Base-by-base conservation (phyloP, 2,888 invertebrate genomes). In the Artemia sp. region DNA sequence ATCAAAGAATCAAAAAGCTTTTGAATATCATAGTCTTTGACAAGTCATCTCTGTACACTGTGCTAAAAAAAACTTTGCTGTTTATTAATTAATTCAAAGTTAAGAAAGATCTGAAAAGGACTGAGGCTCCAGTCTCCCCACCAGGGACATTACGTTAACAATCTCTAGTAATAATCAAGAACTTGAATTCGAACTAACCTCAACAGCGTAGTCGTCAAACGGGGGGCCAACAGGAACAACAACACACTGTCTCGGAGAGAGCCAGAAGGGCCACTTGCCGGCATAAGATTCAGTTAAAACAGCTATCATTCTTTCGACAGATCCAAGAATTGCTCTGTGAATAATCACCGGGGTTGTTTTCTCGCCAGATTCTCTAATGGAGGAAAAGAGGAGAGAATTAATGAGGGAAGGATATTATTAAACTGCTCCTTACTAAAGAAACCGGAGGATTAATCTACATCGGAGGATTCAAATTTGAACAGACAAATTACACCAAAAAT, bases 251-350 rank as follows among this genome's bases (percentile, higher is more conserved):
- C 95, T 81, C 3, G 98, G 98, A 1, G 95, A 96, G 67, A 98
- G 78, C 98, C 98, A 98, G 83, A 98, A 95, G 10, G 98, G 98
- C 97, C 98, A 98, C 81, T 97, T 97, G 73, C 98, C 98, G 14
- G 90, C 97, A 80, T 88, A 98, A 73, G 88, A 92, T 82, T 99
- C 98, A 51, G 92, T 92, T 67, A 99, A 83, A 76, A 99, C 93
- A 1, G 97, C 98, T 72, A 98, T 88, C 92, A 97, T 94, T 50
- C 98, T 85, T 81, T 98, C 98, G 9, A 98, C 90, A 0, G 97
- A 97, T 6, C 98, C 98, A 1, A 98, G 82, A 74, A 98, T 87
- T 1, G 98, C 98, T 74, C 98, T 85, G 80, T 98, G 98, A 75
- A 98, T 93, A 73, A 99, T 99, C 38, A 99, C 97, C 0, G 98